phyloP scores from a whole-genome alignment of 2,888 invertebrate genomes.

The Steromphala cineraria region DNA sequence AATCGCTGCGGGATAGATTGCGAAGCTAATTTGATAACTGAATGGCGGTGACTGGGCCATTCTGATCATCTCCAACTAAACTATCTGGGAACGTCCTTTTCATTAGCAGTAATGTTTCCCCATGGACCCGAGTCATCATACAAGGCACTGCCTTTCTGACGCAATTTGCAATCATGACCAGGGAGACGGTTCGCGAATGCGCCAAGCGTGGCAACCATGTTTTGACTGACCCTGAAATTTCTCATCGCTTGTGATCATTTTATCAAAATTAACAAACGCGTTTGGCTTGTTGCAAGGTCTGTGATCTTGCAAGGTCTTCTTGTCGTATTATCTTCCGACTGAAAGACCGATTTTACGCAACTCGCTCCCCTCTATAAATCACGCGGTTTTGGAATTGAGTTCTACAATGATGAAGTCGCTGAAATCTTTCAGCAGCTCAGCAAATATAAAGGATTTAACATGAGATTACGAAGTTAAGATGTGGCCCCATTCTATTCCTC shows the following conservation, averaged over 20 bases:
- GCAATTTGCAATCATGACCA: conserved; percentile 21
- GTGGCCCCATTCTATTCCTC: no score
- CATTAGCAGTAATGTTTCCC: conserved; percentile 27
- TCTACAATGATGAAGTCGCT: background rate
- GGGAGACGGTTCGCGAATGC: background rate
- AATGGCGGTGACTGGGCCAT: background rate
- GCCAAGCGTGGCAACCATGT: background rate
- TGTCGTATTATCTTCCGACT: conserved; percentile 10
- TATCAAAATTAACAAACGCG: conserved; percentile 17
- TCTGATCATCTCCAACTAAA: background rate
- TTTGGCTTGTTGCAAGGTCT: background rate
- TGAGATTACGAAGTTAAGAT: background rate
- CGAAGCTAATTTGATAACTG: conserved; percentile 18
- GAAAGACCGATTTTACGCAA: conserved; percentile 15
- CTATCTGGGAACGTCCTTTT: conserved; percentile 20
- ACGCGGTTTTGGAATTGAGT: background rate
- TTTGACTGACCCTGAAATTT: background rate
- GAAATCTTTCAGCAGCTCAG: background rate
- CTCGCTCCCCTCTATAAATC: conserved; percentile 5
- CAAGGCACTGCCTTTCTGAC: background rate
- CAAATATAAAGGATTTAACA: conserved; percentile 2
- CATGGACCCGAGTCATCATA: conserved; percentile 7
- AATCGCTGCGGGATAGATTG: background rate
- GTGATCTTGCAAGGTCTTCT: background rate
- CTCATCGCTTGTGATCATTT: conserved; percentile 6